phyloP scores from a whole-genome alignment of 2,888 invertebrate species.

The Cheilosia vernalis region DNA sequence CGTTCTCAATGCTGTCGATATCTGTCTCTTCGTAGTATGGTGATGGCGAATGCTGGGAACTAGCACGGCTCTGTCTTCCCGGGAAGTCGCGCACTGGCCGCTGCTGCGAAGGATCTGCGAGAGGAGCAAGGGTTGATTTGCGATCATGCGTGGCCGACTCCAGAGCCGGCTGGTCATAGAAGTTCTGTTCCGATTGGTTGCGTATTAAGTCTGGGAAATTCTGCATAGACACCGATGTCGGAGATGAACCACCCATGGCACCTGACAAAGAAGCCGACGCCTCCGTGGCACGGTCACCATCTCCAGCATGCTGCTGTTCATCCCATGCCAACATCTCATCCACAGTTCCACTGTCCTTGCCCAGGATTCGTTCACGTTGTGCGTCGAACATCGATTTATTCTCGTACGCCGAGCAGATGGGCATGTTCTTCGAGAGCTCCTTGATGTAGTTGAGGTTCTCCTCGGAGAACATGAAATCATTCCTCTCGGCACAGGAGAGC shows the following conservation, averaged over 20 bases:
- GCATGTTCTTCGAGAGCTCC: constrained; percentile 83
- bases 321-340: constrained; percentile 81
- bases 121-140: constrained; percentile 21
- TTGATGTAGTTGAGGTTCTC: constrained; percentile 83
- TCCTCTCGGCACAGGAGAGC: constrained; percentile 72
- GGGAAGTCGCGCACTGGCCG: constrained; percentile 12
- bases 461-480: constrained; percentile 80
- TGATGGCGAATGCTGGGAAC: constrained; percentile 13
- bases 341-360: constrained; percentile 76
- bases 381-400: constrained; percentile 82
- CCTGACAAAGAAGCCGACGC: background rate
- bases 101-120: background rate
- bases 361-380: constrained; percentile 76
- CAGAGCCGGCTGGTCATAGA: constrained; percentile 47
- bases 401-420: constrained; percentile 83
- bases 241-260: constrained; percentile 16
- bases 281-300: constrained; percentile 74
- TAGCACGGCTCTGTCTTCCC: constrained; percentile 8
- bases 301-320: constrained; percentile 78
- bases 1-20: constrained; percentile 76
- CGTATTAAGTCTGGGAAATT: constrained; percentile 66
- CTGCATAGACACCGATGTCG: constrained; percentile 57
- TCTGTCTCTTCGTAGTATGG: constrained; percentile 77
- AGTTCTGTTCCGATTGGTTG: constrained; percentile 66
- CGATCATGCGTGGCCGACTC: constrained; percentile 38